These are phyloP conservation scores for Bubo blakistoni DNA, from an alignment of 2,113 vertebrate genomes.

Conservation along the genomic window DNA sequence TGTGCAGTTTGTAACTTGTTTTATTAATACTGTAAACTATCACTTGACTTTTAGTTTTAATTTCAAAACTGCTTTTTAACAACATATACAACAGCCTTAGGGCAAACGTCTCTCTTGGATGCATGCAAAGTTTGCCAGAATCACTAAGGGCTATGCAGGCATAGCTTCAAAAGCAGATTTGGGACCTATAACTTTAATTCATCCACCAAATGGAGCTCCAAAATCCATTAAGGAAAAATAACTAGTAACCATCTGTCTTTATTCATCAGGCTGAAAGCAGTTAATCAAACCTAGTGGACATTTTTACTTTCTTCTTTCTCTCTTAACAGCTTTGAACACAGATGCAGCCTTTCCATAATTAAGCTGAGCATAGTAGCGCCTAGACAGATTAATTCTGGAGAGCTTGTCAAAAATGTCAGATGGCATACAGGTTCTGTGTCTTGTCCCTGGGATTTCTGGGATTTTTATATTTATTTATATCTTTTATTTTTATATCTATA, in stretches of 20 bases:
- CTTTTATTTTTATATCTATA: no score
- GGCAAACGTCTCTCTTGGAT: neutral
- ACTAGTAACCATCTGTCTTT: slow-evolving; percentile 67
- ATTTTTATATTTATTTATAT: neutral
- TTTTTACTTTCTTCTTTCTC: slow-evolving; percentile 64
- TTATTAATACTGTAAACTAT: slow-evolving; percentile 31
- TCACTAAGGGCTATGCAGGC: neutral
- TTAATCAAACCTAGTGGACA: slow-evolving; percentile 69
- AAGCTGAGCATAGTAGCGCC: slow-evolving; percentile 48
- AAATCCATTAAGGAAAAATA: slow-evolving; percentile 61
- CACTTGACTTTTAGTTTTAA: neutral
- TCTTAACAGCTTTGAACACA: slow-evolving; percentile 70
- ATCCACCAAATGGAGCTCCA: slow-evolving; percentile 44
- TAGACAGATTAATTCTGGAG: slow-evolving; percentile 50
- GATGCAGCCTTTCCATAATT: slow-evolving; percentile 70
- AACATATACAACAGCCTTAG: neutral
- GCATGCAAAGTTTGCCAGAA: neutral
- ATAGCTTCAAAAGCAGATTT: slow-evolving; percentile 36
- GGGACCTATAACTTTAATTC: slow-evolving; percentile 56
- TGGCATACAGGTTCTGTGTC: neutral
- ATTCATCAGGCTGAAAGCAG: slow-evolving; percentile 57
- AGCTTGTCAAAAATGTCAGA: slow-evolving; percentile 50
- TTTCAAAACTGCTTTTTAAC: slow-evolving; percentile 20
- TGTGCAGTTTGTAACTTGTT: neutral
- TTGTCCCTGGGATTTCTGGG: neutral